Percentiles rank a stretch among this genome's conserved stretches.
These are phyloP conservation scores for Elegia similella DNA, from an alignment of 2,888 invertebrate species.

Conservation along the genomic window DNA sequence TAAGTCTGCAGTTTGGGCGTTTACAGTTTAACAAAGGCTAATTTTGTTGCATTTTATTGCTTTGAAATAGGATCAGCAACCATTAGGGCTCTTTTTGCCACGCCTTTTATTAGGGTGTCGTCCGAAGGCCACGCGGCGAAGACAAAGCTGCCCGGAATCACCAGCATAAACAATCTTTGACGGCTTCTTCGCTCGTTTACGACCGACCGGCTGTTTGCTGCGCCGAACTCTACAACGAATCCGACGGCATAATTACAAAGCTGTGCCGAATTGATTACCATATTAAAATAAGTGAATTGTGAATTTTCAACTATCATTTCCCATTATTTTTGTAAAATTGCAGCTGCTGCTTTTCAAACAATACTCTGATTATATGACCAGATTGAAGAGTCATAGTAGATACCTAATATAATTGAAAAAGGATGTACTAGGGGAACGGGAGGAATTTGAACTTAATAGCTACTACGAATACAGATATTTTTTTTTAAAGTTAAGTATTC, in stretches of 20 bases:
- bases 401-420: too few relatives aligned
- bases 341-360: too few relatives aligned
- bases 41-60: slow-evolving; percentile 81
- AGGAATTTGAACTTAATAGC: too few relatives aligned
- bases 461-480: neutral
- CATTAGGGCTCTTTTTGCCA: slow-evolving; percentile 77
- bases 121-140: slow-evolving; percentile 73
- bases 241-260: neutral
- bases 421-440: too few relatives aligned
- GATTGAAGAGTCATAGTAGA: too few relatives aligned
- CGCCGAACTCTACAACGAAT: neutral
- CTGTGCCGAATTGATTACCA: neutral
- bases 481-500: too few relatives aligned
- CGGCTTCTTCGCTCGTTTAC: slow-evolving; percentile 73
- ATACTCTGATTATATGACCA: too few relatives aligned
- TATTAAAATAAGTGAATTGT: too few relatives aligned
- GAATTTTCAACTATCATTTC: too few relatives aligned
- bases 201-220: slow-evolving; percentile 32
- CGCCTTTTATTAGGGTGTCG: slow-evolving; percentile 81
- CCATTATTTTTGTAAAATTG: too few relatives aligned
- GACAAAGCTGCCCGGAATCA: slow-evolving; percentile 74
- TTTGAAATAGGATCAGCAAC: slow-evolving; percentile 75
- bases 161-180: slow-evolving; percentile 75
- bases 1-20: slow-evolving; percentile 54
- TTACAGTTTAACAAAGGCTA: slow-evolving; percentile 75